Conservation (phyloP, 37 sponge, comb jelly and placozoan genomes). For the Halisarca cf. caerulea region DNA sequence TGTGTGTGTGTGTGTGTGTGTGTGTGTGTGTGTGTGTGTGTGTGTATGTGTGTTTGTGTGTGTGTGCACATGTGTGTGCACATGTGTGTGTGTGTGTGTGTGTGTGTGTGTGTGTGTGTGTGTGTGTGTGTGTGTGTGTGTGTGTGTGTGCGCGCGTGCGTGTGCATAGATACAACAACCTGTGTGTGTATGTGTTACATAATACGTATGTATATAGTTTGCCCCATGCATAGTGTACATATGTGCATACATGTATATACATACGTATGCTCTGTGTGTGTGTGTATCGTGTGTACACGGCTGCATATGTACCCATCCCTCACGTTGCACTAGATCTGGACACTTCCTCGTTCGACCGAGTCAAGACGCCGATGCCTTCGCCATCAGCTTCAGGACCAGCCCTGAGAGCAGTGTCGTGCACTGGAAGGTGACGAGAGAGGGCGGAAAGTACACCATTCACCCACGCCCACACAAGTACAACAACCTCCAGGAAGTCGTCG, state of each 20-base stretch:
- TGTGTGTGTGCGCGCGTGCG: constrained; percentile 24
- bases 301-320: no score
- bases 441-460: constrained; percentile 57
- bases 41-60: constrained; percentile 33
- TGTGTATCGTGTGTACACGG: no score
- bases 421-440: constrained; percentile 38
- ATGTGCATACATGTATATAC: no score
- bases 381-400: constrained; percentile 1
- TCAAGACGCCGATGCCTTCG: neutral
- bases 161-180: no score
- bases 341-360: neutral
- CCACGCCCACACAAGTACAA: constrained; percentile 71
- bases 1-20: constrained; percentile 1
- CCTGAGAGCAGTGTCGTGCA: neutral
- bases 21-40: constrained; percentile 36
- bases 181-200: no score
- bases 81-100: no score
- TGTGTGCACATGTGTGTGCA: constrained; percentile 24
- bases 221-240: no score
- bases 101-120: constrained; percentile 12
- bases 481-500: constrained; percentile 54
- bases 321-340: neutral
- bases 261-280: no score
- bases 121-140: constrained; percentile 13
- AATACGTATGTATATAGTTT: no score